These are phyloP conservation scores for Drepana falcataria DNA, from an alignment of 2,888 invertebrate genomes.

Conservation along the genomic window DNA sequence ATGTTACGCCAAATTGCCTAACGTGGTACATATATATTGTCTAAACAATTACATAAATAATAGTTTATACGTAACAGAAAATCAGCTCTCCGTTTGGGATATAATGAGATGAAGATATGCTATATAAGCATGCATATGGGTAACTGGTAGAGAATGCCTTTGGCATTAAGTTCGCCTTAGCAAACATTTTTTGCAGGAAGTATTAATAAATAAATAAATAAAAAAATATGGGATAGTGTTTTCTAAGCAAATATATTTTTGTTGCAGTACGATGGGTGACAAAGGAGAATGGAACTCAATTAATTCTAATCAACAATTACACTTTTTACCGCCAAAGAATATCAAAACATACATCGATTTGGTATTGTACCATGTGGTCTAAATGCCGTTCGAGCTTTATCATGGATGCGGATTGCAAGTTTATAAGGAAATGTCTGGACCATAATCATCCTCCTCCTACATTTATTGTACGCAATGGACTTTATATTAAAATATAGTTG, in stretches of 20 bases:
- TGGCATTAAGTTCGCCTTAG: too few species aligned
- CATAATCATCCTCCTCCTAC: constrained; percentile 25
- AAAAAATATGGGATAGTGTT: too few species aligned
- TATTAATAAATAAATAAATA: too few species aligned
- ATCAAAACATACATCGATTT: not conserved
- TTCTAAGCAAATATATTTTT: not conserved
- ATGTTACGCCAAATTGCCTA: too few species aligned
- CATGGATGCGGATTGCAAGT: constrained; percentile 11
- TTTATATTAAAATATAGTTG: constrained; percentile 10
- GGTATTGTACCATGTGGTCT: not conserved
- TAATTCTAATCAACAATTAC: constrained; percentile 2
- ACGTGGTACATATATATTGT: too few species aligned
- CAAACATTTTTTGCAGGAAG: too few species aligned
- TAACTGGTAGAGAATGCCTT: too few species aligned
- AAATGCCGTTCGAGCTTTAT: not conserved
- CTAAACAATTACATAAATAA: too few species aligned
- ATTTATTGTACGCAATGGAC: constrained; percentile 20
- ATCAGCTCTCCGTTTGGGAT: not conserved
- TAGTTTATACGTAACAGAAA: not conserved
- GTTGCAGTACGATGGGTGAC: not conserved
- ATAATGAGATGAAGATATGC: too few species aligned
- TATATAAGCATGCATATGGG: too few species aligned
- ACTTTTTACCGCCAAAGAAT: constrained; percentile 11
- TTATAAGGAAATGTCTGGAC: constrained; percentile 9
- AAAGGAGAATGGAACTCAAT: not conserved